A percentile compares a stretch with the other conserved stretches of the same genome.
Evolutionary conservation across 2,797 vertebrate genomes (phyloP).

Genomic region (Euphonia xanthogaster): DNA sequence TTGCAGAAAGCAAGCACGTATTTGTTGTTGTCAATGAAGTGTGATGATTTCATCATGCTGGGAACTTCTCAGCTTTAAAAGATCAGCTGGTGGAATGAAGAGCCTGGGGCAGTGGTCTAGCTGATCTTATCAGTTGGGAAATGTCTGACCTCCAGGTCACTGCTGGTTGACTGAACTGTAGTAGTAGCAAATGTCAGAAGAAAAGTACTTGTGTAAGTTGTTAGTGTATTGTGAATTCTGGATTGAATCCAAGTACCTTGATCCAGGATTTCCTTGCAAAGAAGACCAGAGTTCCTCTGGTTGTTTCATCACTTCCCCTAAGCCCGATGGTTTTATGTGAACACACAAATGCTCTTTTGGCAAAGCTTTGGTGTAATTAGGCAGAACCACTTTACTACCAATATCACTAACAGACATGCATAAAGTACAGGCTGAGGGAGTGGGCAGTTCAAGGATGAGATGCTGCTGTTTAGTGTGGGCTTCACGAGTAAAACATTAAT

Average conservation of each 20-base stretch:
- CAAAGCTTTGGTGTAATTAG: neutral
- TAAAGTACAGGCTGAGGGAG: neutral
- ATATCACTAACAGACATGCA: fast-evolving
- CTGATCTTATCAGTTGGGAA: neutral
- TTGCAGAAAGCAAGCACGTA: neutral
- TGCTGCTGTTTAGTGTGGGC: neutral
- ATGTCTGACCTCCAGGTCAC: neutral
- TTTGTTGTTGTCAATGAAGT: neutral
- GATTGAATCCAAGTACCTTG: neutral
- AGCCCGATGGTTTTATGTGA: neutral
- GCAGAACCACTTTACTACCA: neutral
- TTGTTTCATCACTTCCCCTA: neutral
- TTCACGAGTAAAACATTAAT: neutral
- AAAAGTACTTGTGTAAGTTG: neutral
- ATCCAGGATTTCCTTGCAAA: neutral
- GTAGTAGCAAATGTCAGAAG: neutral
- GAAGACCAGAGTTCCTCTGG: neutral
- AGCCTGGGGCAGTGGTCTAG: neutral
- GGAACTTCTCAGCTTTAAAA: neutral
- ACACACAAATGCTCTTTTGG: neutral
- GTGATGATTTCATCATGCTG: neutral
- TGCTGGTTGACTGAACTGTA: neutral
- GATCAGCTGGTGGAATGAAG: neutral
- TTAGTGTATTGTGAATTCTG: neutral
- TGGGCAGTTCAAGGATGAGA: neutral